phyloP scores from a whole-genome alignment of 2,797 vertebrate genomes.

The Pseudopleuronectes americanus region DNA sequence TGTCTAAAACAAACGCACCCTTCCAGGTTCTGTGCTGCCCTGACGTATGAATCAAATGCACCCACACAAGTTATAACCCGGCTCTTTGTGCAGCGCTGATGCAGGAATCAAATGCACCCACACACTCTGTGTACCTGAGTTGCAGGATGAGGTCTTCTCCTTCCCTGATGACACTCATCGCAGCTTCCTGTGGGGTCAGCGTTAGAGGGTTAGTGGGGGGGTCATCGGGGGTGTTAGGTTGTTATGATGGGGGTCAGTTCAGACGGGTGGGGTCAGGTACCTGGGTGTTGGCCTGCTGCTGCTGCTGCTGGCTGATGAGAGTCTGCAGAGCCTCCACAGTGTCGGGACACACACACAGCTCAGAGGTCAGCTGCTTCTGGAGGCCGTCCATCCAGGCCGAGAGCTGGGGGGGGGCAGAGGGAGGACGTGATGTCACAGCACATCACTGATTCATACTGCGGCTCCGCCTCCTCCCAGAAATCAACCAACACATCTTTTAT shows the following conservation, averaged over 20 bases:
- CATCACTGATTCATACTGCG: not conserved
- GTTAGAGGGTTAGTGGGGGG: constrained; percentile 68
- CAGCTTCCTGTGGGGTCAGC: constrained; percentile 87
- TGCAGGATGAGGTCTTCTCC: constrained; percentile 99
- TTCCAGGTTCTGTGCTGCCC: not conserved
- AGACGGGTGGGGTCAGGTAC: constrained; percentile 38
- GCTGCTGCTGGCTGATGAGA: constrained; percentile 96
- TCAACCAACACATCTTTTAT: too few relatives aligned
- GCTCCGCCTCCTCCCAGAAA: too few relatives aligned
- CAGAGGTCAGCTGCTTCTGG: constrained; percentile 90
- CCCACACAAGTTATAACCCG: not conserved
- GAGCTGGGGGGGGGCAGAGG: constrained; percentile 75
- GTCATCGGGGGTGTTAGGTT: constrained; percentile 38
- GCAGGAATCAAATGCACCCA: constrained; percentile 27
- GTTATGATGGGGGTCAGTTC: constrained; percentile 39
- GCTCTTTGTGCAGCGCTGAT: not conserved
- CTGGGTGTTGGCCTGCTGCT: constrained; percentile 95
- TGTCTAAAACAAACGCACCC: not conserved
- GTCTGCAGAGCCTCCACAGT: constrained; percentile 95
- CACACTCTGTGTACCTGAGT: constrained; percentile 87
- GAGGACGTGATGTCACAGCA: not conserved
- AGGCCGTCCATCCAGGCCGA: constrained; percentile 99
- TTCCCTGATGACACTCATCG: constrained; percentile 97
- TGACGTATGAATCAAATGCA: not conserved
- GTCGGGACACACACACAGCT: constrained; percentile 92